Evolutionary conservation across 2,888 invertebrate genomes (phyloP), one percentile per base, ranked within the genome.

Genomic region (Cantharis rustica): DNA sequence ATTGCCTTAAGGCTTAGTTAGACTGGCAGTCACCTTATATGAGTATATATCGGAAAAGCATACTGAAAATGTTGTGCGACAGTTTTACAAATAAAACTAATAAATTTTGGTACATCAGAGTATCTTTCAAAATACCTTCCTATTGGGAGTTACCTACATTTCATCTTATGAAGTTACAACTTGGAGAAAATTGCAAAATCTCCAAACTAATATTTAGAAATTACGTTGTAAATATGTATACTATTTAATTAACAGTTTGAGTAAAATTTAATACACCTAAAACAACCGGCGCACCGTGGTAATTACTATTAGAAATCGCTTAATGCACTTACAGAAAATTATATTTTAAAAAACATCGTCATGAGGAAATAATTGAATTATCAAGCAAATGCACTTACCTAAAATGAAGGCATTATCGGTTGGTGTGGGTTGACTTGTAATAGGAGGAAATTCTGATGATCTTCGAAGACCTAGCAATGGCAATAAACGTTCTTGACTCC

Each of bases 401-500:
- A 92, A 84, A 78, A 91, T 88, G 73, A 92, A 87, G 76, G 91
- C 89, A 86, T 91, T 91, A 69, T 92, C 92, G 83, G 85, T 69
- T 85, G 88, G 82, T 88, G 87, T 75, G 84, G 89, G 81, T 87
- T 87, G 82, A 87, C 88, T 78, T 85, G 90, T 78, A 86, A 90
- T 77, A 84, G 91, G 84, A 86, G 89, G 81, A 62, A 84, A 80
- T 76, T 88, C 87, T 61, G 88, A 90, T 84, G 90, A 90, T 82
- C 94, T 93, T 81, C 93, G 90, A 61, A 74, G 73, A 13, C 78
- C 78, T 63, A 78, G 61, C 68, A 94, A 93, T 81, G 95, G 95
- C 80, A 95, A 91, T 62, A 95, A 90, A 80, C 95, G 90, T 86
- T 95, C 95, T 84, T 92, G 92, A 81, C 92, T 92, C 72, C 90